phyloP scores from a whole-genome alignment of 1,140 invertebrate species.

The Arctopsyche grandis region DNA sequence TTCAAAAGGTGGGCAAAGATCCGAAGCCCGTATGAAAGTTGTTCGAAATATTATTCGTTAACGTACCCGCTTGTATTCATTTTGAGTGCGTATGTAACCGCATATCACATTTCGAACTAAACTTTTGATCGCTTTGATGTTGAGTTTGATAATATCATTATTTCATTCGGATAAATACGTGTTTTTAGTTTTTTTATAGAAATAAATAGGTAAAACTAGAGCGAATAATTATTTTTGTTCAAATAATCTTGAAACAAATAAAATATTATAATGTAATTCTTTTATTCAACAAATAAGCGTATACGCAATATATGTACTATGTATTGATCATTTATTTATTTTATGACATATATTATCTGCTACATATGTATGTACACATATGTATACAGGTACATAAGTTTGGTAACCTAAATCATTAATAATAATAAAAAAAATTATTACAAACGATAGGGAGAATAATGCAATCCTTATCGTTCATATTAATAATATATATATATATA shows the following conservation, averaged over 20 bases:
- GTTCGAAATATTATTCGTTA: slow-evolving; percentile 29
- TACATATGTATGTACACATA: slow-evolving; percentile 2
- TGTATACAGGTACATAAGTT: slow-evolving; percentile 3
- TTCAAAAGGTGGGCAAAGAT: slow-evolving; percentile 36
- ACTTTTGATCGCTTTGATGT: slow-evolving; percentile 9
- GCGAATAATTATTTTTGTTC: too few relatives aligned
- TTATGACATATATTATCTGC: background rate
- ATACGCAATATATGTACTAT: background rate
- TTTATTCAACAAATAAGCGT: too few relatives aligned
- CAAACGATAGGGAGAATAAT: too few relatives aligned
- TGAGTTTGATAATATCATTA: background rate
- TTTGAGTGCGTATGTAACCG: background rate
- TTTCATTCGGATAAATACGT: too few relatives aligned
- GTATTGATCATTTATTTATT: background rate
- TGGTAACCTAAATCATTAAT: too few relatives aligned
- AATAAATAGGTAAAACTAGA: too few relatives aligned
- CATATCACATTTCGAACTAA: slow-evolving; percentile 3
- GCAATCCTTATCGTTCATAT: too few relatives aligned
- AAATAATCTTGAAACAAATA: too few relatives aligned
- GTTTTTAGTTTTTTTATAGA: too few relatives aligned
- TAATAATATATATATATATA: too few relatives aligned
- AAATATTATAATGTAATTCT: too few relatives aligned
- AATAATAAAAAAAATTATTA: too few relatives aligned
- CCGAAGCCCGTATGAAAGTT: slow-evolving; percentile 46
- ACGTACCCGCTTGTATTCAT: background rate